Conservation (phyloP, 2,888 invertebrate genomes). For the Microctonus brassicae region DNA sequence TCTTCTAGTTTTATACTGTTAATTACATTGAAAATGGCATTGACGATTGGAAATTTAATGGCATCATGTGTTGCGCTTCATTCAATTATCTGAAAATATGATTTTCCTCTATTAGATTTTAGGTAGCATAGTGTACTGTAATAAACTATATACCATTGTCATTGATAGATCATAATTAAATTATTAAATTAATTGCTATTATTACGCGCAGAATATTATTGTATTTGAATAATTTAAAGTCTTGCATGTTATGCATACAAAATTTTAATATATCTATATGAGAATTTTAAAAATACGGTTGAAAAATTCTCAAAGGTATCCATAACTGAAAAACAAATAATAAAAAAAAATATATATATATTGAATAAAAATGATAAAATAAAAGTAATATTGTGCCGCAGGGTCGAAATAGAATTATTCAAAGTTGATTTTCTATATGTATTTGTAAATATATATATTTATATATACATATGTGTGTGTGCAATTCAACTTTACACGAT, state of each 20-base stretch:
- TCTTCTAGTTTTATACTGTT: background rate
- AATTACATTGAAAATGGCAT: background rate
- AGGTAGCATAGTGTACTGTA: background rate
- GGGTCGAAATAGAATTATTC: background rate
- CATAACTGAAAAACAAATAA: background rate
- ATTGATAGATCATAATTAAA: conserved; percentile 2
- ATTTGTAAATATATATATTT: background rate
- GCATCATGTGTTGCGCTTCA: conserved; percentile 2
- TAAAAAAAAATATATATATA: background rate
- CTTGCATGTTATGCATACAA: background rate
- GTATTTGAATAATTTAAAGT: background rate
- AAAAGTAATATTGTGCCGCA: background rate
- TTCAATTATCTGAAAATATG: background rate
- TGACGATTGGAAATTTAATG: conserved; percentile 2
- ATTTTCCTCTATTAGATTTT: conserved; percentile 11
- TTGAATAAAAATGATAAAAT: background rate
- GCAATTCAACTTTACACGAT: background rate
- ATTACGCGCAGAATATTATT: background rate
- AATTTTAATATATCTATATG: background rate
- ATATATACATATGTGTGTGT: background rate
- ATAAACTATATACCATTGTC: background rate
- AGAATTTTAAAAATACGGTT: no score
- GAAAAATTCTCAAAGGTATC: no score
- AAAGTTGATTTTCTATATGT: conserved; percentile 9
- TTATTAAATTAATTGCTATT: conserved; percentile 5